Evolutionary conservation across 1,140 invertebrate genomes (phyloP).

Genomic region (Papilio xuthus): DNA sequence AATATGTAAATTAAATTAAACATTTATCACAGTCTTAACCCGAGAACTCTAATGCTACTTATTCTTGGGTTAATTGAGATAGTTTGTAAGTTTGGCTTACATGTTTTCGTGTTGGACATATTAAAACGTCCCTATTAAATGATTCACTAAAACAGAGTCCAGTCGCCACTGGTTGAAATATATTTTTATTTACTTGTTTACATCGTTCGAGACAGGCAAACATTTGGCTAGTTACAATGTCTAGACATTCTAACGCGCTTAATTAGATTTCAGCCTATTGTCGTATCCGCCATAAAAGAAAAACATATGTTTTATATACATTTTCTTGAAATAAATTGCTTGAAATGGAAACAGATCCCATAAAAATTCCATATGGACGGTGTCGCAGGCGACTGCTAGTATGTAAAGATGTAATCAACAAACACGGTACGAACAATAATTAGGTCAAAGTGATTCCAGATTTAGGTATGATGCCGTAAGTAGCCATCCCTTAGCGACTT

Average conservation of each 20-base stretch:
- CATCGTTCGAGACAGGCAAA: background rate
- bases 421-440: background rate
- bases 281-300: background rate
- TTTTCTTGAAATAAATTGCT: no score
- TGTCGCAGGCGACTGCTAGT: no score
- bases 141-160: background rate
- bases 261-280: background rate
- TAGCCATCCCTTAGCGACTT: background rate
- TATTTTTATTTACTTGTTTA: slow-evolving; percentile 23
- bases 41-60: background rate
- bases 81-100: background rate
- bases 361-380: no score
- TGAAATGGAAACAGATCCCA: no score
- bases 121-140: background rate
- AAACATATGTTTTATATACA: background rate
- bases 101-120: background rate
- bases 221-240: slow-evolving; percentile 12
- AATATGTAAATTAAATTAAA: no score
- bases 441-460: slow-evolving; percentile 10
- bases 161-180: background rate
- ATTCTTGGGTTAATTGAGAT: background rate
- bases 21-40: no score
- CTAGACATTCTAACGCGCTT: slow-evolving; percentile 14
- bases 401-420: background rate
- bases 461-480: background rate